phyloP scores from a whole-genome alignment of 2,888 invertebrate genomes.

The Trachelus tabidus region DNA sequence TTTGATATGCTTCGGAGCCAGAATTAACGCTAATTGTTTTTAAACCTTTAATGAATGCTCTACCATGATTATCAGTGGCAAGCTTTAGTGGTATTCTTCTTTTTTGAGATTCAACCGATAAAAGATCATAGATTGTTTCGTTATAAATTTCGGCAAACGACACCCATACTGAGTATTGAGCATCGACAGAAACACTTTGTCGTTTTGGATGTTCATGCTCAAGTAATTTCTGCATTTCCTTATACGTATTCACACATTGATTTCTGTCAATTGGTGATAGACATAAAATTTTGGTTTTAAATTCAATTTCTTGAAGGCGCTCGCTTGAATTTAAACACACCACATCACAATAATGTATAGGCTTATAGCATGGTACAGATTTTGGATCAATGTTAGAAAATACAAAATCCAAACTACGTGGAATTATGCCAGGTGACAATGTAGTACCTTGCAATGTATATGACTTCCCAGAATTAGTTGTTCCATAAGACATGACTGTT shows the following conservation, averaged over 20 bases:
- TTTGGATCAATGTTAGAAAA: slow-evolving; percentile 61
- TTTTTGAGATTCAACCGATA: slow-evolving; percentile 67
- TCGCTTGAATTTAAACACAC: slow-evolving; percentile 41
- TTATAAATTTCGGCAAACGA: slow-evolving; percentile 95
- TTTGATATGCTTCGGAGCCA: slow-evolving; percentile 85
- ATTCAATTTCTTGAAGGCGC: slow-evolving; percentile 47
- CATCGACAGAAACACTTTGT: slow-evolving; percentile 39
- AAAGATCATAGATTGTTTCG: slow-evolving; percentile 85
- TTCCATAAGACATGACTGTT: slow-evolving; percentile 88
- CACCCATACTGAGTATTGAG: slow-evolving; percentile 76
- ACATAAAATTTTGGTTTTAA: slow-evolving; percentile 52
- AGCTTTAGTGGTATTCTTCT: slow-evolving; percentile 52
- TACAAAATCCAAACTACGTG: slow-evolving; percentile 73
- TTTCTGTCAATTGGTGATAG: slow-evolving; percentile 52
- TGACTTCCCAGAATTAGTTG: slow-evolving; percentile 92
- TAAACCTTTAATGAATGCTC: slow-evolving; percentile 57
- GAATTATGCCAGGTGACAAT: slow-evolving; percentile 76
- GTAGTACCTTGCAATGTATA: slow-evolving; percentile 82
- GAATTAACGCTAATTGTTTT: slow-evolving; percentile 74
- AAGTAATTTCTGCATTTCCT: slow-evolving; percentile 56
- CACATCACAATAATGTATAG: slow-evolving; percentile 51
- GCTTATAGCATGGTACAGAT: slow-evolving; percentile 49
- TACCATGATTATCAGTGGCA: slow-evolving; percentile 49
- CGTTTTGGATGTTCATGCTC: slow-evolving; percentile 49
- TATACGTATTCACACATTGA: slow-evolving; percentile 51